Conservation (phyloP, 1,140 invertebrate genomes). For the Grapholita molesta region DNA sequence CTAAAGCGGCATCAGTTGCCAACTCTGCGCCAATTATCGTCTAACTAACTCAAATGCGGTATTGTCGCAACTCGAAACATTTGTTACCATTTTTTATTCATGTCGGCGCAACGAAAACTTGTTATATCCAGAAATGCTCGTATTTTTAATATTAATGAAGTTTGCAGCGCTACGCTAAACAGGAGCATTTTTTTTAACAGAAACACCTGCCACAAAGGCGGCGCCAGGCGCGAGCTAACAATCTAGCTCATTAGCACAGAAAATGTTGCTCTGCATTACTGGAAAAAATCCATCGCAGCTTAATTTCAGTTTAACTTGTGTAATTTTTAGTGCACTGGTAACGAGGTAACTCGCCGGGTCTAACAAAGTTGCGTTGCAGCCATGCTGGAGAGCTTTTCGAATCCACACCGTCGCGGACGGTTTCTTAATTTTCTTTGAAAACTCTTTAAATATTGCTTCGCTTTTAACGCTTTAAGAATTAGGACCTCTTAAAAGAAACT, state of each 20-base stretch:
- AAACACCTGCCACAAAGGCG: slow-evolving; percentile 42
- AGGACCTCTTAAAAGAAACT: slow-evolving; percentile 46
- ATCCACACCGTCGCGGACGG: slow-evolving; percentile 31
- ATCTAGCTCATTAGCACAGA: slow-evolving; percentile 60
- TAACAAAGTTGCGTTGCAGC: slow-evolving; percentile 68
- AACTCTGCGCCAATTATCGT: slow-evolving; percentile 10
- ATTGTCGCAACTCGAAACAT: slow-evolving; percentile 1
- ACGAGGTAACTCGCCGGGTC: slow-evolving; percentile 63
- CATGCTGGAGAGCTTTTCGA: slow-evolving; percentile 52
- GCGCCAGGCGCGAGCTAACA: slow-evolving; percentile 40
- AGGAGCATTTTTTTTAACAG: too few species aligned
- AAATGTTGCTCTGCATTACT: slow-evolving; percentile 48
- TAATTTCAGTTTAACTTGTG: slow-evolving; percentile 56
- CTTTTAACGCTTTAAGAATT: slow-evolving; percentile 58
- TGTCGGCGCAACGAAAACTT: background rate
- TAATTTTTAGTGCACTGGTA: slow-evolving; percentile 60
- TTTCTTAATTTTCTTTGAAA: slow-evolving; percentile 69
- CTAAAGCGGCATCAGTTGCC: background rate
- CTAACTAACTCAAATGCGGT: slow-evolving; percentile 16
- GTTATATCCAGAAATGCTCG: slow-evolving; percentile 5
- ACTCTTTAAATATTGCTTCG: slow-evolving; percentile 68
- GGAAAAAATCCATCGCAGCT: slow-evolving; percentile 52
- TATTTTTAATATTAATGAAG: slow-evolving; percentile 39
- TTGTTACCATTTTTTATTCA: slow-evolving; percentile 14
- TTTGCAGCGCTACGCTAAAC: slow-evolving; percentile 38